Conservation (phyloP, 2,888 invertebrate species). For the Pterostichus madidus region DNA sequence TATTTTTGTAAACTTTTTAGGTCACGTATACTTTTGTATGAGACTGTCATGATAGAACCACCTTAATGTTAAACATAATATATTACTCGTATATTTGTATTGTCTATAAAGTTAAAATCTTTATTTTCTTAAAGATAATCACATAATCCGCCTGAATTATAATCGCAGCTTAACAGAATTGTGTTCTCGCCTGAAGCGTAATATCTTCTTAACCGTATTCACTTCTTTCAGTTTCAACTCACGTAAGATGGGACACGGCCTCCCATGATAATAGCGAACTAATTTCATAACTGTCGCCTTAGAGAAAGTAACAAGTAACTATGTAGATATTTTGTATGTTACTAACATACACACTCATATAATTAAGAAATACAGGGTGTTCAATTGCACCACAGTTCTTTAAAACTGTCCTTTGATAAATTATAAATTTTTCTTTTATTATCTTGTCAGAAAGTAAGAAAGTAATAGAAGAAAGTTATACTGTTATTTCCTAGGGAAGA, state of each 20-base stretch:
- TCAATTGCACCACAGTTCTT: too few species aligned
- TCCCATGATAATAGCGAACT: constrained; percentile 59
- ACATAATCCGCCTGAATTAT: not conserved
- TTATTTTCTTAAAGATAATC: not conserved
- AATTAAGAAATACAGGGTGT: not conserved
- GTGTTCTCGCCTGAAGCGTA: not conserved
- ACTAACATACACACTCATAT: not conserved
- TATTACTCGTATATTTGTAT: too few species aligned
- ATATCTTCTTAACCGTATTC: not conserved
- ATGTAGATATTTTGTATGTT: not conserved
- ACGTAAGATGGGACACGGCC: constrained; percentile 53
- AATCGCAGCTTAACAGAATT: constrained; percentile 3
- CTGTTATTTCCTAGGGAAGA: too few species aligned
- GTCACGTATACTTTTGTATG: too few species aligned
- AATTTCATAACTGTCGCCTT: constrained; percentile 45
- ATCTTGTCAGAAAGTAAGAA: too few species aligned
- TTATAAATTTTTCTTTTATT: too few species aligned
- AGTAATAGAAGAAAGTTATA: too few species aligned
- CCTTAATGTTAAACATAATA: too few species aligned
- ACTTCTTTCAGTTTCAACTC: constrained; percentile 9
- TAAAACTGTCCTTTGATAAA: too few species aligned
- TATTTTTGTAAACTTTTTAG: too few species aligned
- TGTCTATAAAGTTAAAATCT: too few species aligned
- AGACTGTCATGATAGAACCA: too few species aligned
- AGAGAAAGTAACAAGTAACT: constrained; percentile 39